Percentiles rank a stretch among this genome's conserved stretches.
These are phyloP conservation scores for Lota lota DNA, from an alignment of 2,113 vertebrate species.

Conservation along the genomic window DNA sequence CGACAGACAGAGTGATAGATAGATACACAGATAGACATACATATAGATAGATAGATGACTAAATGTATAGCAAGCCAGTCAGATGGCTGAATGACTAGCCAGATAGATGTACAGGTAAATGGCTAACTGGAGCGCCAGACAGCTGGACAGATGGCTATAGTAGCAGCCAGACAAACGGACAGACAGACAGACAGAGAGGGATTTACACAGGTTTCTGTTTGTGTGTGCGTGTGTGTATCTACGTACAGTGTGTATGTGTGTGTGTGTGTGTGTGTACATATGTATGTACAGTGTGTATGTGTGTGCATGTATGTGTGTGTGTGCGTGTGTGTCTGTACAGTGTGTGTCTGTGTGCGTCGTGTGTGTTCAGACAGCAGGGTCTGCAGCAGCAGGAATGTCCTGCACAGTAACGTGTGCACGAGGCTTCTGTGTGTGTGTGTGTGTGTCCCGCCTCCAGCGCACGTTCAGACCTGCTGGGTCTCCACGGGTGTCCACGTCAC, in stretches of 20 bases:
- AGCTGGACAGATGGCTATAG: neutral
- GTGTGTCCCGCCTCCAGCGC: neutral
- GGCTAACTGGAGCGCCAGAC: neutral
- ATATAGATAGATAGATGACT: neutral
- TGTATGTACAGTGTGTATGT: no score
- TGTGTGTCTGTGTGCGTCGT: no score
- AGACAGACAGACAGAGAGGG: neutral
- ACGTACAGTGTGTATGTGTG: no score
- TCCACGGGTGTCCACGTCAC: no score
- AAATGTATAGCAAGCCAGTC: neutral
- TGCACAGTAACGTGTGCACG: no score
- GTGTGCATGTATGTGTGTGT: no score
- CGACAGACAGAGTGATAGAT: neutral
- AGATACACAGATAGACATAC: neutral
- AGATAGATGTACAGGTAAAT: slow-evolving; percentile 1
- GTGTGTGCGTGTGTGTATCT: no score
- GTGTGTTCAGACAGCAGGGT: no score
- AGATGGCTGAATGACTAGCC: neutral
- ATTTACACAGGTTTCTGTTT: slow-evolving; percentile 30
- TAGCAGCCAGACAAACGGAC: neutral
- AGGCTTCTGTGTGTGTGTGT: neutral
- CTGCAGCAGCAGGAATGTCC: no score
- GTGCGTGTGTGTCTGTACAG: no score
- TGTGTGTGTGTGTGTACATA: no score
- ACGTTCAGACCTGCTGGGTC: no score